Conservation (phyloP, 2,888 invertebrate species). For the Hirtodrosophila alboralis region DNA sequence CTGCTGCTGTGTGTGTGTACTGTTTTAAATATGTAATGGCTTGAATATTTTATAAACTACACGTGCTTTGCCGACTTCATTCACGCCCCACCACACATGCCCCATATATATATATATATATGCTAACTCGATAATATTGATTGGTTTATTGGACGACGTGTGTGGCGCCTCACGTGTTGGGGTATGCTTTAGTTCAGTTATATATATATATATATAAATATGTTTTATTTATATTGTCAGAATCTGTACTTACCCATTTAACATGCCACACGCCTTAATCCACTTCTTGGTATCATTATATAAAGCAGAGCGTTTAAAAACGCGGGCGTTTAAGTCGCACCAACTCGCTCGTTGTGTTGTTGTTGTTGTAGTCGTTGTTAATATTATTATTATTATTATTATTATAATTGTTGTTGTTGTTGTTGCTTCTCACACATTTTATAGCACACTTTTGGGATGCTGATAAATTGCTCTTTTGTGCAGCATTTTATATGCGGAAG, state of each 20-base stretch:
- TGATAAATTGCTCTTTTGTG: slow-evolving; percentile 74
- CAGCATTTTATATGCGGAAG: slow-evolving; percentile 49
- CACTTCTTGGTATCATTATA: slow-evolving; percentile 41
- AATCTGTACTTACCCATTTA: slow-evolving; percentile 62
- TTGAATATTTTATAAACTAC: slow-evolving; percentile 52
- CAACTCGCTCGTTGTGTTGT: slow-evolving; percentile 14
- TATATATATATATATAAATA: too few species aligned
- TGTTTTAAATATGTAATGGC: slow-evolving; percentile 66
- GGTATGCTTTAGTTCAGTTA: too few species aligned
- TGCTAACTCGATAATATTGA: slow-evolving; percentile 63
- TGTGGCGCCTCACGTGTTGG: slow-evolving; percentile 41
- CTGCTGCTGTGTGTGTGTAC: slow-evolving; percentile 14
- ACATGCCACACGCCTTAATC: slow-evolving; percentile 55
- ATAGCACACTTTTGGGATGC: slow-evolving; percentile 70
- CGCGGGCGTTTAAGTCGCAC: slow-evolving; percentile 37
- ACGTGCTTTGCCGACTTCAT: slow-evolving; percentile 48
- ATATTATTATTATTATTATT: slow-evolving; percentile 37
- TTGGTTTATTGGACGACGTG: slow-evolving; percentile 40
- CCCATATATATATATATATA: slow-evolving; percentile 9
- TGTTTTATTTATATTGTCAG: too few species aligned
- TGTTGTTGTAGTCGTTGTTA: slow-evolving; percentile 23
- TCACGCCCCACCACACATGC: slow-evolving; percentile 11
- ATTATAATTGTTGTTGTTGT: slow-evolving; percentile 25
- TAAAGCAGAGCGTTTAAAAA: slow-evolving; percentile 33
- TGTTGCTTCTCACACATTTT: slow-evolving; percentile 55